Percentiles rank a stretch among this genome's conserved stretches.
phyloP scores from a whole-genome alignment of 2,888 invertebrate species.

The Nineta flava region DNA sequence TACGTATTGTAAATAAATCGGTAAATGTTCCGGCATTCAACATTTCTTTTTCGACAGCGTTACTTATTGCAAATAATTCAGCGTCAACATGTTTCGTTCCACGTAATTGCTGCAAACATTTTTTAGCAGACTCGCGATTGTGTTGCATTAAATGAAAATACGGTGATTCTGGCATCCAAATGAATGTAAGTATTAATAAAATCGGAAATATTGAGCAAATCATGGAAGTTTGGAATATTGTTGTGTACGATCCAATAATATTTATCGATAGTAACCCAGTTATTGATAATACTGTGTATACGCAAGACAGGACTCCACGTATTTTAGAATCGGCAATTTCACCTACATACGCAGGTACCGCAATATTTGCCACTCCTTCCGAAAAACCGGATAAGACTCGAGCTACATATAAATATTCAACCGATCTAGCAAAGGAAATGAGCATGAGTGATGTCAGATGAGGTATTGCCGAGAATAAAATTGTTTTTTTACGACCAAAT shows the following conservation, averaged over 20 bases:
- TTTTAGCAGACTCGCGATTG: neutral
- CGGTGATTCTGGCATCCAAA: constrained; percentile 14
- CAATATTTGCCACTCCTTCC: constrained; percentile 11
- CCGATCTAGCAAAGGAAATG: constrained; percentile 39
- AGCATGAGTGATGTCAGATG: constrained; percentile 46
- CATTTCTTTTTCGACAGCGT: constrained; percentile 4
- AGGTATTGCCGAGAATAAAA: constrained; percentile 41
- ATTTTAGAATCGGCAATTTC: constrained; percentile 14
- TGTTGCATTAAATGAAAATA: constrained; percentile 11
- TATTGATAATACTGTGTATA: constrained; percentile 10
- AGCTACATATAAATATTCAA: constrained; percentile 36
- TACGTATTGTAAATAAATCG: constrained; percentile 6
- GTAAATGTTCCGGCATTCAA: constrained; percentile 3
- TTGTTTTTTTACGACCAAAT: constrained; percentile 48
- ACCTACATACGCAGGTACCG: constrained; percentile 13
- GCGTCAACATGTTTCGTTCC: neutral
- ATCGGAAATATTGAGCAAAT: constrained; percentile 12
- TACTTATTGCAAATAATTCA: constrained; percentile 3
- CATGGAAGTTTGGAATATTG: constrained; percentile 8
- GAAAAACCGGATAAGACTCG: constrained; percentile 15
- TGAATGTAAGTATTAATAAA: constrained; percentile 10
- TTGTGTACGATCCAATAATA: constrained; percentile 11
- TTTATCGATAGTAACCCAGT: constrained; percentile 8
- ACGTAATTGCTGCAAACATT: constrained; percentile 4
- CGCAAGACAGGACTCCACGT: constrained; percentile 11